These are phyloP conservation scores for Sinocyclocheilus anophthalmus DNA, from an alignment of 2,113 vertebrate species.

Conservation along the genomic window DNA sequence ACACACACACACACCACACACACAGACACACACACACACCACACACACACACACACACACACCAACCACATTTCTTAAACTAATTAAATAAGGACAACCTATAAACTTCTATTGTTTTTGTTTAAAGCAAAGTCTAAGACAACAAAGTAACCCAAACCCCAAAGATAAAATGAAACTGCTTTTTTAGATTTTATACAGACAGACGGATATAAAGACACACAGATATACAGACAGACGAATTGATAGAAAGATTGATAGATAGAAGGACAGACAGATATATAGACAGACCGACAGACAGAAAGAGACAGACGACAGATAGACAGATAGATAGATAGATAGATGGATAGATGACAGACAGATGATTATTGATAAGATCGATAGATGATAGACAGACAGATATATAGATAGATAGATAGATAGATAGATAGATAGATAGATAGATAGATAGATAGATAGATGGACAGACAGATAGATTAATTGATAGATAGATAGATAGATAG, in stretches of 20 bases:
- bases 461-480: no score
- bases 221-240: background rate
- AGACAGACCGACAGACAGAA: no score
- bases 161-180: background rate
- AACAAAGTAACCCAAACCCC: background rate
- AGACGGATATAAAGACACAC: background rate
- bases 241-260: background rate
- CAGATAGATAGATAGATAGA: no score
- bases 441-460: no score
- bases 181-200: background rate
- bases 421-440: no score
- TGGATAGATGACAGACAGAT: no score
- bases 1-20: constrained; percentile 25
- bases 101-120: background rate
- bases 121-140: background rate
- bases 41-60: constrained; percentile 27
- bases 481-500: background rate
- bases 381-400: no score
- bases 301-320: no score
- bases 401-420: no score
- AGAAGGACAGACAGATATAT: background rate
- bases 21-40: constrained; percentile 30
- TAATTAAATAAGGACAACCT: background rate
- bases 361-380: no score
- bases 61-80: constrained; percentile 16